Evolutionary conservation across 2,888 invertebrate species (phyloP).

Genomic region (Tetanocera ferruginea): DNA sequence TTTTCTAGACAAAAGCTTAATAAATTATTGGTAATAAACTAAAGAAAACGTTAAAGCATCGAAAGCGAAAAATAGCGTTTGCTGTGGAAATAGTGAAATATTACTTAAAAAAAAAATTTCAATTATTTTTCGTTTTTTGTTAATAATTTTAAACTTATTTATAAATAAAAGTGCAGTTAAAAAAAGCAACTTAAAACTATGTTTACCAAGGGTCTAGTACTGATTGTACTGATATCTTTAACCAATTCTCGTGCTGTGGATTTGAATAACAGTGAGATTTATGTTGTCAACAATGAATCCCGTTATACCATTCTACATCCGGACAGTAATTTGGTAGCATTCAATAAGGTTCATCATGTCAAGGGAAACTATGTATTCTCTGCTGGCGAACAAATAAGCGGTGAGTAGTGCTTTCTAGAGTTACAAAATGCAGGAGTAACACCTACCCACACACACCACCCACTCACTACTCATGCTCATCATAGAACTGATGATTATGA

Average conservation of each 20-base stretch:
- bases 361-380: conserved; percentile 64
- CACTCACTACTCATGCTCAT: too few species aligned
- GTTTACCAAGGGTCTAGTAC: conserved; percentile 1
- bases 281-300: conserved; percentile 54
- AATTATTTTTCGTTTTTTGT: neutral
- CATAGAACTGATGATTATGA: too few species aligned
- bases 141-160: neutral
- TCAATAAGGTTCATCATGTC: conserved; percentile 60
- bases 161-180: neutral
- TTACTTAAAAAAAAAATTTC: neutral
- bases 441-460: neutral
- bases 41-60: neutral
- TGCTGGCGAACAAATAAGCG: conserved; percentile 58
- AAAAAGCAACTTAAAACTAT: conserved; percentile 9
- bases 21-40: conserved; percentile 15
- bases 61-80: neutral
- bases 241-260: conserved; percentile 50
- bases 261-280: conserved; percentile 57
- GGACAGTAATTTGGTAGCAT: conserved; percentile 42
- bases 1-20: neutral
- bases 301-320: conserved; percentile 57
- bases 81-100: neutral
- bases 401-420: conserved; percentile 49
- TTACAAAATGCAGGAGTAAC: neutral
- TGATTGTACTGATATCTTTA: conserved; percentile 34